A percentile compares a stretch with the other conserved stretches of the same genome.
Evolutionary conservation across 2,797 vertebrate species (phyloP).

Genomic region (Streptopelia turtur): DNA sequence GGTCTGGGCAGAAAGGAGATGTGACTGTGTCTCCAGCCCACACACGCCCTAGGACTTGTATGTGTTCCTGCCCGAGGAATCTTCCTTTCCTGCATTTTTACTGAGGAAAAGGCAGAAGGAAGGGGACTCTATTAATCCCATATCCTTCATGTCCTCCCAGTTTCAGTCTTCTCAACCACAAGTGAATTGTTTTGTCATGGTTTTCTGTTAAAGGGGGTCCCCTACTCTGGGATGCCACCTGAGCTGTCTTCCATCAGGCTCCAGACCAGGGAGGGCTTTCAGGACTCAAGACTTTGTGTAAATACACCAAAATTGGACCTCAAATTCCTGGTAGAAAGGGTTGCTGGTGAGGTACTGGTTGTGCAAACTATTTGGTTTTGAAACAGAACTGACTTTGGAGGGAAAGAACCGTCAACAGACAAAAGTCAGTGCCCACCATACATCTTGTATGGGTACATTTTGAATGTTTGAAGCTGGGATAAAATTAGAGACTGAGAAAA

Average conservation of each 20-base stretch:
- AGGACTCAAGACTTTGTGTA: not conserved
- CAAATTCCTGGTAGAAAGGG: not conserved
- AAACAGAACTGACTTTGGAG: not conserved
- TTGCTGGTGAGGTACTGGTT: not conserved
- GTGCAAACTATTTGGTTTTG: not conserved
- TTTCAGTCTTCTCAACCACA: not conserved
- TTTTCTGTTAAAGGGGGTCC: not conserved
- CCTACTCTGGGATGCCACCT: not conserved
- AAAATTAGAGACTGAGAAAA: not conserved
- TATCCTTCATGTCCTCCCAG: not conserved
- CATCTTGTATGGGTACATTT: not conserved
- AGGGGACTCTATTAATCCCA: not conserved
- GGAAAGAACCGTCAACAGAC: not conserved
- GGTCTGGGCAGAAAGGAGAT: not conserved
- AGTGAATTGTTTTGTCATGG: not conserved
- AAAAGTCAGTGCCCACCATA: fast-evolving
- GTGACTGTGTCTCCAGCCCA: not conserved
- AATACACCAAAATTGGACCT: not conserved
- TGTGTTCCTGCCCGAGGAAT: not conserved
- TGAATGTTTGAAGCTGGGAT: not conserved
- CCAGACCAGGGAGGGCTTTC: not conserved
- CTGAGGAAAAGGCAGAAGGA: not conserved
- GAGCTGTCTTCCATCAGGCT: not conserved
- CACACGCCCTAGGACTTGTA: not conserved
- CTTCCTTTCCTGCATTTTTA: not conserved